These are phyloP conservation scores for Suricata suricatta DNA, from an alignment of 2,113 vertebrate species.

Conservation along the genomic window DNA sequence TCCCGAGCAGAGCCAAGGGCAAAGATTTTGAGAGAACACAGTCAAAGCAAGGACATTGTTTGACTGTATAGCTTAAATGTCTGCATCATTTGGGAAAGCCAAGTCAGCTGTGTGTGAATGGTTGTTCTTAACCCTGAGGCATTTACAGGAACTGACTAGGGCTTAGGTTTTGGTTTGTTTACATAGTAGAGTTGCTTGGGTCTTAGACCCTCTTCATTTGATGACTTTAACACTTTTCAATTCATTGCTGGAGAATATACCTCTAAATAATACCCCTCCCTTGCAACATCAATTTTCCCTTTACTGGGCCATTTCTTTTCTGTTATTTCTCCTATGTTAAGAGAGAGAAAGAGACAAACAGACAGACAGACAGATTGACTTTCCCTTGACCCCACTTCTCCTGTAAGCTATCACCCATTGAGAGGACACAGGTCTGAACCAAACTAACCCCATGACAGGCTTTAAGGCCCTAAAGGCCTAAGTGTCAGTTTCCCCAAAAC, in stretches of 20 bases:
- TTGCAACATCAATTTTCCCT: background rate
- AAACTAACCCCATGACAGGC: too few relatives aligned
- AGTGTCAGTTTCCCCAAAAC: too few relatives aligned
- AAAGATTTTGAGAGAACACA: background rate
- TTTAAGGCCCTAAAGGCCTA: too few relatives aligned
- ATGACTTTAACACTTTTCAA: background rate
- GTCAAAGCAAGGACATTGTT: background rate
- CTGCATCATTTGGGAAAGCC: background rate
- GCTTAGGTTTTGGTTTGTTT: background rate
- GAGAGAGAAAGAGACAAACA: too few relatives aligned
- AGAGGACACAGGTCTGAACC: too few relatives aligned
- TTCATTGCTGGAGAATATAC: background rate
- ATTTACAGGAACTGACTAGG: background rate
- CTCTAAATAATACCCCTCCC: background rate
- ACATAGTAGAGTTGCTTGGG: too few relatives aligned
- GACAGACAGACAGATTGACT: background rate
- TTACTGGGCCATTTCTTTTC: background rate
- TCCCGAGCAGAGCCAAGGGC: background rate
- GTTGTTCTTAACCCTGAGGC: background rate
- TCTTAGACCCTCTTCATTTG: background rate
- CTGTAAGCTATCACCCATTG: background rate
- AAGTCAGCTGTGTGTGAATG: background rate
- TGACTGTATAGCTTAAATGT: background rate
- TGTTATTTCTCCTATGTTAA: background rate
- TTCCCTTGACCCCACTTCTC: background rate